Evolutionary conservation across 2,888 invertebrate species (phyloP).

Genomic region (Pachliopta kotzebuea): DNA sequence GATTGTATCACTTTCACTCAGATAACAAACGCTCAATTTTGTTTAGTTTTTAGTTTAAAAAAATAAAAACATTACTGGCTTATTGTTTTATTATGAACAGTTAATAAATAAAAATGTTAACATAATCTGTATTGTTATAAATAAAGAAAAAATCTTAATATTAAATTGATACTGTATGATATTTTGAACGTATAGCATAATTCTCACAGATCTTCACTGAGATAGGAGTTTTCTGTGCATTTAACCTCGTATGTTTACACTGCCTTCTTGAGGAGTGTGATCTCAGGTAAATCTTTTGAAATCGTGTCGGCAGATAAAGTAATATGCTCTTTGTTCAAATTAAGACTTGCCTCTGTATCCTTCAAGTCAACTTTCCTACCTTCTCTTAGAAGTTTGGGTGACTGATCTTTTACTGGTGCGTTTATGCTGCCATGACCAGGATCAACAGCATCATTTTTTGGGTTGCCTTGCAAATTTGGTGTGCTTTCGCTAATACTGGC

Average conservation of each 20-base stretch:
- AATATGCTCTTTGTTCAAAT: neutral
- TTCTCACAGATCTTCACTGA: too few species aligned
- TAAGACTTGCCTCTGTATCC: neutral
- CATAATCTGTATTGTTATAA: neutral
- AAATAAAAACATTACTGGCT: neutral
- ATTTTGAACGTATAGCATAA: too few species aligned
- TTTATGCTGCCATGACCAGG: neutral
- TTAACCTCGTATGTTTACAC: too few species aligned
- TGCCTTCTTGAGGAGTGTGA: too few species aligned
- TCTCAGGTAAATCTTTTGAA: too few species aligned
- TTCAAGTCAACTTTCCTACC: neutral
- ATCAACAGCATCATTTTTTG: neutral
- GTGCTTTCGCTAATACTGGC: constrained; percentile 17
- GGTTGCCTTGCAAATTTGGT: neutral
- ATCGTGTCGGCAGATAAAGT: neutral
- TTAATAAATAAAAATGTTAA: constrained; percentile 22
- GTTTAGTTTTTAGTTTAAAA: neutral
- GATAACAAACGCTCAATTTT: too few species aligned
- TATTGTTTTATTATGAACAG: constrained; percentile 15
- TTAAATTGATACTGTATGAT: too few species aligned
- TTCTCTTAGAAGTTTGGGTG: constrained; percentile 7
- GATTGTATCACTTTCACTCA: too few species aligned
- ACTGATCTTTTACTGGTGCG: neutral
- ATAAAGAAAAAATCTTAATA: neutral
- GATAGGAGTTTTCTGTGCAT: too few species aligned